Conservation (phyloP, 2,113 vertebrate genomes). For the Girardinichthys multiradiatus region DNA sequence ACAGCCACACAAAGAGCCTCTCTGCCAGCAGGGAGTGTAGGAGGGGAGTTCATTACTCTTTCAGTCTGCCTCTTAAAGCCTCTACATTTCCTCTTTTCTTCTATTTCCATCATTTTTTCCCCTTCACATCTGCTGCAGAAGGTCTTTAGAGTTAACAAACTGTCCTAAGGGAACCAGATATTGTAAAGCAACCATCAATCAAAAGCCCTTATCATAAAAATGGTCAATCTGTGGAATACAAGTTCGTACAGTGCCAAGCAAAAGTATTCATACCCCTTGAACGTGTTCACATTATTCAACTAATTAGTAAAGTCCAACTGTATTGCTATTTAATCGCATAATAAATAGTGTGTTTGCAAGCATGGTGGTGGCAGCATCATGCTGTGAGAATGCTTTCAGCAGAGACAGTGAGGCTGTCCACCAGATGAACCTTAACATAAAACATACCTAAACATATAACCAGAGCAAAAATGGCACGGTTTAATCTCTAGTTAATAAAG, state of each 20-base stretch:
- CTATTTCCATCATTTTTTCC: slow-evolving; percentile 53
- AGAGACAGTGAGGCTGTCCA: too few relatives aligned
- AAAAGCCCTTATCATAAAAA: slow-evolving; percentile 27
- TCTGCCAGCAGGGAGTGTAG: slow-evolving; percentile 65
- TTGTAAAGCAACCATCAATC: slow-evolving; percentile 11
- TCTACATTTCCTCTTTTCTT: slow-evolving; percentile 65
- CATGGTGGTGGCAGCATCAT: too few relatives aligned
- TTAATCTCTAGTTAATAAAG: too few relatives aligned
- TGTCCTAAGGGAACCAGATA: slow-evolving; percentile 26
- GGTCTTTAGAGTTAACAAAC: slow-evolving; percentile 29
- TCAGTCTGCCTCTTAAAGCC: slow-evolving; percentile 45
- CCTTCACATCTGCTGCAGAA: slow-evolving; percentile 46
- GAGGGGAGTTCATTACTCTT: slow-evolving; percentile 56
- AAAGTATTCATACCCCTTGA: too few relatives aligned
- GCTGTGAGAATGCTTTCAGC: too few relatives aligned
- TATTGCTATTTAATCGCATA: too few relatives aligned
- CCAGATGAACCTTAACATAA: too few relatives aligned
- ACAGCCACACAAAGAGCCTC: slow-evolving; percentile 69
- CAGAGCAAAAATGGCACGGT: too few relatives aligned
- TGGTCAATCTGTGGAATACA: slow-evolving; percentile 10
- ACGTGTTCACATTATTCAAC: not conserved
- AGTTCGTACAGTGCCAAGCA: too few relatives aligned
- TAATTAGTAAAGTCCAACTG: too few relatives aligned
- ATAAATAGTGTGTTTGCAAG: too few relatives aligned
- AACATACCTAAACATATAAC: too few relatives aligned